These are phyloP conservation scores for Heliothis peltigera DNA, from an alignment of 2,888 invertebrate species.

Conservation along the genomic window DNA sequence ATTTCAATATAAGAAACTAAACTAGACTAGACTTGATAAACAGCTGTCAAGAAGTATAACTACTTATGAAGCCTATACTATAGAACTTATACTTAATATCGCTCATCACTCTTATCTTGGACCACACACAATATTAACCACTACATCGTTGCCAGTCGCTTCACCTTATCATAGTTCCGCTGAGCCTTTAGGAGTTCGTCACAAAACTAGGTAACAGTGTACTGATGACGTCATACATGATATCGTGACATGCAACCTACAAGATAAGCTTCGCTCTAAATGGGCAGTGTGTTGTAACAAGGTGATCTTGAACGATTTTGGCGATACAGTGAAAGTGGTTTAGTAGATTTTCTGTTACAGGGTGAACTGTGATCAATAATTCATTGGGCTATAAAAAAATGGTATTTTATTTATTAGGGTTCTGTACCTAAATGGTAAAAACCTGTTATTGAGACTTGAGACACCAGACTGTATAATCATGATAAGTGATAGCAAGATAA, in stretches of 20 bases:
- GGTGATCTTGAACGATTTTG: constrained; percentile 28
- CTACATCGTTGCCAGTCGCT: constrained; percentile 61
- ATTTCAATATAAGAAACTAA: too few species aligned
- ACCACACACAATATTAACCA: constrained; percentile 27
- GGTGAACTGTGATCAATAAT: not conserved
- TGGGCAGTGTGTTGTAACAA: constrained; percentile 25
- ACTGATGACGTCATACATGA: constrained; percentile 51
- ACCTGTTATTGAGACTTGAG: too few species aligned
- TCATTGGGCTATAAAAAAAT: not conserved
- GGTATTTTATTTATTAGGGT: too few species aligned
- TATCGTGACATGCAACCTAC: constrained; percentile 29
- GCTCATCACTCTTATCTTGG: constrained; percentile 24
- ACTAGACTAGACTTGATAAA: too few species aligned
- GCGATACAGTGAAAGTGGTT: constrained; percentile 15
- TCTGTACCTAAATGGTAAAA: too few species aligned
- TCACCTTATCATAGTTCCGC: constrained; percentile 72
- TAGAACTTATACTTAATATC: not conserved
- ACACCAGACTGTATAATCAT: too few species aligned
- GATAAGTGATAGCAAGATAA: too few species aligned
- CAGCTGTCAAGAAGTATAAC: too few species aligned
- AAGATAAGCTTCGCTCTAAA: constrained; percentile 52
- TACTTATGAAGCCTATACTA: too few species aligned
- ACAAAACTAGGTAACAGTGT: constrained; percentile 56
- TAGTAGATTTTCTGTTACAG: not conserved
- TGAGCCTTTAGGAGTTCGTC: constrained; percentile 58